These are phyloP conservation scores for Hippocampus guttulatus DNA, from an alignment of 2,113 vertebrate species.

Conservation along the genomic window DNA sequence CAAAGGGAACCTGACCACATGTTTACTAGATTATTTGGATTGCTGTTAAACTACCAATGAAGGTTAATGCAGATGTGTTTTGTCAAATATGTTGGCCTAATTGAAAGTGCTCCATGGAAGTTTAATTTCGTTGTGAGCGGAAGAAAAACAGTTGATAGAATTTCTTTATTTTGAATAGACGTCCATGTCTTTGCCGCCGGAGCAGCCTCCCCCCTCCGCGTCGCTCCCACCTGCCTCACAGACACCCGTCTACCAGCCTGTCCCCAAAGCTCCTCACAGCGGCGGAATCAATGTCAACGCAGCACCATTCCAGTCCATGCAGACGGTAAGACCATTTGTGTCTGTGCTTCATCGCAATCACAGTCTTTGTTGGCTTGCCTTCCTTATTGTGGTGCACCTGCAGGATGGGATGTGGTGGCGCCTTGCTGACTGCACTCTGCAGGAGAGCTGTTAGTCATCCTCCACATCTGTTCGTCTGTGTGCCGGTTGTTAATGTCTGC, in stretches of 20 bases:
- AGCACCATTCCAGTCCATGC: slow-evolving; percentile 99
- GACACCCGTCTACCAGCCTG: slow-evolving; percentile 89
- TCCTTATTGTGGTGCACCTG: no score
- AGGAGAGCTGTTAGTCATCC: no score
- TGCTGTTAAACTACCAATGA: no score
- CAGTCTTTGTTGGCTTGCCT: not conserved
- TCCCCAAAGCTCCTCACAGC: slow-evolving; percentile 90
- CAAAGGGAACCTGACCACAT: no score
- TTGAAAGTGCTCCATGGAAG: no score
- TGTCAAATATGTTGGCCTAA: not conserved
- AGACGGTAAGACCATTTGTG: slow-evolving; percentile 80
- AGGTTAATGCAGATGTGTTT: not conserved
- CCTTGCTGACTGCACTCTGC: no score
- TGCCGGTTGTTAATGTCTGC: no score
- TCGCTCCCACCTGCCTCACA: slow-evolving; percentile 81
- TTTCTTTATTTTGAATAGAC: slow-evolving; percentile 67
- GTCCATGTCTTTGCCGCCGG: slow-evolving; percentile 85
- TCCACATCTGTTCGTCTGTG: no score
- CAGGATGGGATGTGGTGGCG: no score
- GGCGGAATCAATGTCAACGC: slow-evolving; percentile 97
- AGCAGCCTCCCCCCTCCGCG: slow-evolving; percentile 83
- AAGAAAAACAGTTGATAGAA: not conserved
- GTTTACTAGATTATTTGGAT: no score
- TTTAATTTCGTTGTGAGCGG: not conserved
- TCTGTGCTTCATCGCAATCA: not conserved